Evolutionary conservation across 1,140 invertebrate species (phyloP).

Genomic region (Bombus fervidus): DNA sequence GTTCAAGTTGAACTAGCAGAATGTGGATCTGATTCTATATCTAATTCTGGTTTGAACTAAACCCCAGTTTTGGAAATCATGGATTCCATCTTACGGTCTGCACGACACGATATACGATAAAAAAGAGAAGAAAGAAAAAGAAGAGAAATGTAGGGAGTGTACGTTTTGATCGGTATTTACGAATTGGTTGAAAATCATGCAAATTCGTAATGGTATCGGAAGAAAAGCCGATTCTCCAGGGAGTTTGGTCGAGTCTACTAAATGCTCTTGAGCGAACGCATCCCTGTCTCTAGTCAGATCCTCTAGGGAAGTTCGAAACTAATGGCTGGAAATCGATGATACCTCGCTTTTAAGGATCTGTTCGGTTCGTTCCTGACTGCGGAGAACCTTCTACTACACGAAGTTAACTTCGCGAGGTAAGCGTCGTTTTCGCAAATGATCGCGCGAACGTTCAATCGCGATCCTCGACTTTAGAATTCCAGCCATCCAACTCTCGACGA

Average conservation of each 20-base stretch:
- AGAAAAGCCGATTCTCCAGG: slow-evolving; percentile 12
- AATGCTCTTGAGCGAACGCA: slow-evolving; percentile 27
- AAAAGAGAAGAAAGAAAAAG: neutral
- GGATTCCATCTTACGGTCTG: neutral
- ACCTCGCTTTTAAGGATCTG: slow-evolving; percentile 44
- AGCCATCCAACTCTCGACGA: neutral
- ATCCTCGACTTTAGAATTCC: neutral
- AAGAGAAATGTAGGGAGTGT: neutral
- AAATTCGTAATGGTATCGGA: neutral
- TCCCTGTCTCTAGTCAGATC: slow-evolving; percentile 30
- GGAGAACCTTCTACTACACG: neutral
- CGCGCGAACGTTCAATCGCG: neutral
- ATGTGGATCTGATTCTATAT: neutral
- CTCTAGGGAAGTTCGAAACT: slow-evolving; percentile 39
- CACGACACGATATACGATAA: neutral
- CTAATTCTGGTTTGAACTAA: neutral
- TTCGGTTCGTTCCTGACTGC: slow-evolving; percentile 8
- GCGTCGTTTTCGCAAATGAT: neutral
- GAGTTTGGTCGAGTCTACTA: slow-evolving; percentile 30
- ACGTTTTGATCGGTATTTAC: neutral
- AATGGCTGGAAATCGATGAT: slow-evolving; percentile 51
- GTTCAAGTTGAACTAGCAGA: neutral
- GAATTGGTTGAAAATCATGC: neutral
- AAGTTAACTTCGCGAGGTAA: neutral
- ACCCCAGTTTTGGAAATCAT: neutral